Evolutionary conservation across 2,888 invertebrate genomes (phyloP), one percentile per base, ranked within the genome.

Genomic region (Molanna angustata): DNA sequence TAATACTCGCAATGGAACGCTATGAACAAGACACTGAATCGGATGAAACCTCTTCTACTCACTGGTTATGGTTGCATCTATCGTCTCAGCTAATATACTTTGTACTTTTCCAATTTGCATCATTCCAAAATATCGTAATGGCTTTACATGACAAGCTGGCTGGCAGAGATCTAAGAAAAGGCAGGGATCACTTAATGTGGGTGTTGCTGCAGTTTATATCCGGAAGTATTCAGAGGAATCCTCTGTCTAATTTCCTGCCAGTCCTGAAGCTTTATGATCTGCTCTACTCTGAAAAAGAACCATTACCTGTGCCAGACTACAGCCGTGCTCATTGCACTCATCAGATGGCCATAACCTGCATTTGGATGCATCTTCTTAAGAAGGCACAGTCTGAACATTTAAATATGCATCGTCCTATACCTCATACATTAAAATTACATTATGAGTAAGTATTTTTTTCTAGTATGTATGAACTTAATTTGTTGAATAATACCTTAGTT

Each of bases 121-220:
- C 88, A 59, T 97, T 97, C 66, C 90, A 93, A 22, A 92, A 91
- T 65, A 90, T 97, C 65, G 93, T 97, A 0, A 82, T 89, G 75
- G 87, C 91, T 0, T 77, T 97, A 22, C 90, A 94, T 67, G 88
- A 90, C 53, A 92, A 90, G 75, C 70, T 92, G 31, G 80, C 86
- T 37, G 86, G 86, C 4, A 80, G 88, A 61, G 91, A 93, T 65
- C 76, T 94, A 66, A 82, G 88, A 55, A 90, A 92, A 69, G 95
- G 96, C 0, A 79, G 98, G 42, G 97, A 97, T 71, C 95, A 98
- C 64, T 75, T 99, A n/a, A 98, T 99, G 97, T 98, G 98, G 97
- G 90, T 95, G 16, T 74, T 98, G 14, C 74, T 99, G 37, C 98
- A 99, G 73, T 97, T 95, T 65, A 93, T 98, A 63, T 96, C 97